Conservation (phyloP, 2,888 invertebrate species). For the Clanis bilineata region DNA sequence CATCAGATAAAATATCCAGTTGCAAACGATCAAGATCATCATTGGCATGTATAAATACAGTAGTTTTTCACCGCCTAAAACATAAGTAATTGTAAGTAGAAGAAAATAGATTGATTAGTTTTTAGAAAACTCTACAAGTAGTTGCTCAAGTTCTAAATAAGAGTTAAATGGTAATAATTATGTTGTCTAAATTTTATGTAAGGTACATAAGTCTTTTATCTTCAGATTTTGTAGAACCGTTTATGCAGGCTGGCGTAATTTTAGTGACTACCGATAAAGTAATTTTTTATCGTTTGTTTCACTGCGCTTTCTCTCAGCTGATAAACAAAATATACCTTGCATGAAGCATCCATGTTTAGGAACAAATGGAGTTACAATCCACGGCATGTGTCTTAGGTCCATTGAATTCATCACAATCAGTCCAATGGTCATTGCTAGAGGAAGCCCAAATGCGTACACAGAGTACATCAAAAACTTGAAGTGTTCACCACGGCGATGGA, state of each 20-base stretch:
- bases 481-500: constrained; percentile 62
- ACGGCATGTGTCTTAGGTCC: constrained; percentile 45
- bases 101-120: too few relatives aligned
- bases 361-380: constrained; percentile 60
- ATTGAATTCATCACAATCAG: constrained; percentile 39
- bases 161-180: too few relatives aligned
- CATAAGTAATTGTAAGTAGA: background rate
- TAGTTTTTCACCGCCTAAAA: constrained; percentile 56
- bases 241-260: too few relatives aligned
- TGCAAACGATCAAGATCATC: constrained; percentile 59
- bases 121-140: too few relatives aligned
- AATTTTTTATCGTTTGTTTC: too few relatives aligned
- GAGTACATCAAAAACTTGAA: constrained; percentile 68
- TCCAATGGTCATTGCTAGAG: constrained; percentile 48
- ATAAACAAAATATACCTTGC: too few relatives aligned
- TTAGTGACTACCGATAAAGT: too few relatives aligned
- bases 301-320: too few relatives aligned
- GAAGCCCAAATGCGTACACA: constrained; percentile 61
- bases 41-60: constrained; percentile 66
- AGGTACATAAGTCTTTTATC: too few relatives aligned
- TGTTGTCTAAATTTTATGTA: too few relatives aligned
- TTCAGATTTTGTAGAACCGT: too few relatives aligned
- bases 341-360: constrained; percentile 54
- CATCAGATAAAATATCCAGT: constrained; percentile 70
- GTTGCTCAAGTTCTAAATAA: too few relatives aligned